Evolutionary conservation across 1,140 invertebrate genomes (phyloP), one percentile per base, ranked within the genome.

Genomic region (Xylocopa sonorina): DNA sequence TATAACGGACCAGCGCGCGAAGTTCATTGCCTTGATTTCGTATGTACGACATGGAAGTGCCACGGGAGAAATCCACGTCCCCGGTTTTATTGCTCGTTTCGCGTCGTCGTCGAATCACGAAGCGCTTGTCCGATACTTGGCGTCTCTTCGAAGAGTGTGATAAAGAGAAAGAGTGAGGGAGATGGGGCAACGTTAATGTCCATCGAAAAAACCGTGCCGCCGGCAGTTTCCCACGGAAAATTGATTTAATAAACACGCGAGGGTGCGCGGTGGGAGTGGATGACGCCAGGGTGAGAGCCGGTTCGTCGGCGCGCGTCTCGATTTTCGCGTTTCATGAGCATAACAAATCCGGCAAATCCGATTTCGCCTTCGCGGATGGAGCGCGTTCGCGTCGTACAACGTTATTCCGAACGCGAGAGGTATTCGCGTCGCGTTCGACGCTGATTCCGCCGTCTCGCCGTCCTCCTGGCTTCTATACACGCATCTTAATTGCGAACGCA

Each of bases 251-350:
- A 73, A 73, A 73, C 38, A 41, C 58, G 50, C 29, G 68, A 7
- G 53, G 14, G 32, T 24, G 46, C 24, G 41, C 14, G 3, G n/a
- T n/a, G n/a, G n/a, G n/a, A 63, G n/a, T 50, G 62, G 64, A n/a
- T 41, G 75, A 50, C 66, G 66, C 66, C 41, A 18, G 14, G 41
- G 27, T 58, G 46, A 38, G 57, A 60, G 57, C 21, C 24, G 7
- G 58, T 4, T 2, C 57, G n/a, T 12, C 43, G 14, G n/a, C 24
- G 14, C 48, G 18, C 50, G 66, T 78, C 66, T 78, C 67, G 75
- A 71, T 78, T 78, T 71, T 78, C 67, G 55, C 57, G 46, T 78
- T 78, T 78, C 75, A 62, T 51, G 64, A 69, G 75, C 75, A 77
- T 60, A 77, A 69, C 53, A 69, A 77, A 76, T 76, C 63, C 63